Base-by-base conservation (phyloP, 2,888 invertebrate genomes). In the Drosophila macrothrix region DNA sequence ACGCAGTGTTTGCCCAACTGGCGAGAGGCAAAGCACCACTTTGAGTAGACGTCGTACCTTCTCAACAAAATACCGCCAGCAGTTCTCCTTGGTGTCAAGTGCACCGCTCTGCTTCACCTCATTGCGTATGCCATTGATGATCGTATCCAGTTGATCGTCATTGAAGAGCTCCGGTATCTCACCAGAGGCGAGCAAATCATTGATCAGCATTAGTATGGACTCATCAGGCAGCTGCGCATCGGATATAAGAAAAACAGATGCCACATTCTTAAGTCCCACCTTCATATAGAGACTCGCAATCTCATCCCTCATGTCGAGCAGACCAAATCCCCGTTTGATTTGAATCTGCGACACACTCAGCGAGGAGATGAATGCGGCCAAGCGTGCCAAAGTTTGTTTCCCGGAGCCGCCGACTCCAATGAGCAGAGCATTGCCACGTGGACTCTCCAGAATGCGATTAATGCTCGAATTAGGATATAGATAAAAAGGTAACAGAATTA, bases 371-470 rank as follows among this genome's bases (percentile, higher is more conserved):
- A 97, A 99, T 0, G 98, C 96, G 0, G 99, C 96, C 28, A 99
- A 94, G 39, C 98, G 94, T 0, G 98, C 97, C 60, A 99, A 94
- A 4, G 98, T 98, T 93, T 99, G 99, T 92, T 99, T 98, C 52
- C 99, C 99, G 63, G 97, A 98, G 43, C 99, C 99, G 29, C 99
- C 99, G 0, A 99, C 99, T 19, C 99, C 99, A n/a, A 99, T 96
- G 19, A 99, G 94, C 33, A 99, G 94, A 0, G 98, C 98, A 92
- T 99, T 98, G 19, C 98, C 98, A 79, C 98, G 95, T 0, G 98
- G 98, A 28, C 96, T 96, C 93, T 99, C 98, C 90, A 99, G 94
- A 76, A 99, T 98, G 62, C 99, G 96, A 93, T 97, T 98, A 74
- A 99, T 99, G 78, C 97, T 95, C 89, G 0, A 12, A 55, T 22